These are phyloP conservation scores for Molossus molossus DNA, from an alignment of 2,797 vertebrate genomes.

Conservation along the genomic window DNA sequence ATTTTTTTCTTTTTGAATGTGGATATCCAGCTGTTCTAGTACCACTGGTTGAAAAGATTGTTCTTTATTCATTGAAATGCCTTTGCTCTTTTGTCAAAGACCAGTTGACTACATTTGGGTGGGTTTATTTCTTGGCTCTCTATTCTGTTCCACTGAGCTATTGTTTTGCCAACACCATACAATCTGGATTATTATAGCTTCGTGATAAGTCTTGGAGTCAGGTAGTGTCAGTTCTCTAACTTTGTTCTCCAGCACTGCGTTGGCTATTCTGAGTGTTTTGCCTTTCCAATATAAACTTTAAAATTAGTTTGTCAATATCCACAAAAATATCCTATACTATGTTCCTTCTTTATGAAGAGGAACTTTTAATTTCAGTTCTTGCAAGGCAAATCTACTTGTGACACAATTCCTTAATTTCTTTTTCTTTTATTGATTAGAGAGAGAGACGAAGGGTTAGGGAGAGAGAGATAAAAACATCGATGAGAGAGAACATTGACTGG, in stretches of 20 bases:
- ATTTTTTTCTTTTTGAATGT: not conserved
- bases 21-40: no score
- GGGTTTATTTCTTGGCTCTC: not conserved
- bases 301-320: not conserved
- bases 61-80: not conserved
- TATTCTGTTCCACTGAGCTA: not conserved
- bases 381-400: not conserved
- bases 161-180: not conserved
- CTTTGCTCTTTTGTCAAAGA: not conserved
- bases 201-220: not conserved
- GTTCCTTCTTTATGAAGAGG: not conserved
- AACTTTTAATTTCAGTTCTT: not conserved
- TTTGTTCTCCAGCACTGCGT: not conserved
- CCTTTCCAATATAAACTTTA: not conserved
- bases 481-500: no score
- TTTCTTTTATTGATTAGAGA: no score
- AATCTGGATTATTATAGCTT: not conserved
- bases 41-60: not conserved
- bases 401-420: not conserved
- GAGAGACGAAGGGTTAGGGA: no score
- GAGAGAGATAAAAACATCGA: no score
- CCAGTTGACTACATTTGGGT: not conserved
- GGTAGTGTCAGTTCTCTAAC: not conserved
- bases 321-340: not conserved
- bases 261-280: not conserved